These are phyloP conservation scores for Coremacera marginata DNA, from an alignment of 2,888 invertebrate species.

Conservation along the genomic window DNA sequence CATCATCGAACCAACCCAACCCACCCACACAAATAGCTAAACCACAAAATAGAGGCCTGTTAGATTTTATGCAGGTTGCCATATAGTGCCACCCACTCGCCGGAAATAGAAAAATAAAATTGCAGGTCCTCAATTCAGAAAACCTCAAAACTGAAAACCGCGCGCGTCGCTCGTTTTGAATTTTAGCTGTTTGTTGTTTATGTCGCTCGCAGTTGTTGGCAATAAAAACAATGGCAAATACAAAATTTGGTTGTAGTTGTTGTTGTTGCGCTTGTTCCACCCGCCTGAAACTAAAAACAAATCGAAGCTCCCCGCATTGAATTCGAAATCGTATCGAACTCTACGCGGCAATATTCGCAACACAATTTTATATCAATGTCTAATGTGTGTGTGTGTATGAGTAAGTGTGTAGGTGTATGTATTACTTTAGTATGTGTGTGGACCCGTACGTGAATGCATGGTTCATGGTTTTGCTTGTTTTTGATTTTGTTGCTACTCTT, in stretches of 20 bases:
- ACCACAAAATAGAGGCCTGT: slow-evolving; percentile 6
- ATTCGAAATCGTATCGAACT: slow-evolving; percentile 18
- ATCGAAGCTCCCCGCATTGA: not conserved
- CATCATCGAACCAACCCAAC: not conserved
- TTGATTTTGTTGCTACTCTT: slow-evolving; percentile 6
- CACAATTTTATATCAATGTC: slow-evolving; percentile 27
- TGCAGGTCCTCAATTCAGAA: slow-evolving; percentile 17
- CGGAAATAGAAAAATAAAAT: not conserved
- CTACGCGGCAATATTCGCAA: slow-evolving; percentile 23
- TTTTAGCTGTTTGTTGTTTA: slow-evolving; percentile 23
- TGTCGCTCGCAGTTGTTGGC: slow-evolving; percentile 5
- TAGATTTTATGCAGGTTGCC: not conserved
- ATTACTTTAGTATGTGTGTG: not conserved
- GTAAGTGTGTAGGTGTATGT: not conserved
- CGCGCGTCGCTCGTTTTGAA: slow-evolving; percentile 33
- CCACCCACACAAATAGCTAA: not conserved
- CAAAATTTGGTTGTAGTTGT: not conserved
- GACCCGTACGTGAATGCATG: not conserved
- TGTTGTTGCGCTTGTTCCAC: not conserved
- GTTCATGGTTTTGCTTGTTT: slow-evolving; percentile 21
- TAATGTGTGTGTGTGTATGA: not conserved
- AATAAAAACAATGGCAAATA: slow-evolving; percentile 20
- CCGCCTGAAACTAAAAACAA: not conserved
- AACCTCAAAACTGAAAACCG: slow-evolving; percentile 32
- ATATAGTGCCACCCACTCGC: not conserved